Evolutionary conservation across 1,140 invertebrate species (phyloP).

Genomic region (Prorops nasuta): DNA sequence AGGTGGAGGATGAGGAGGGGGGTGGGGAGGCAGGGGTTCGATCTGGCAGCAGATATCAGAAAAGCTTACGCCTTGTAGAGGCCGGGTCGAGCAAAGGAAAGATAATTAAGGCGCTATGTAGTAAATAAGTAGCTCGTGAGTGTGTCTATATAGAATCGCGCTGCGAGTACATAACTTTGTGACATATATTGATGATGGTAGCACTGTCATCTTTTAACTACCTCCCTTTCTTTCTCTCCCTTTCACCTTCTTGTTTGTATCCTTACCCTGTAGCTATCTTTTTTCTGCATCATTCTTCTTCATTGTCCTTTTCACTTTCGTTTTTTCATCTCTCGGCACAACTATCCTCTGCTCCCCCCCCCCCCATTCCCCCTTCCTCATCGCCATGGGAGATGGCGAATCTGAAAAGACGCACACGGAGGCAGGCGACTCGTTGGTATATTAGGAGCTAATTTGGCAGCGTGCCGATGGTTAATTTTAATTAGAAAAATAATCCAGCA

Average conservation of each 20-base stretch:
- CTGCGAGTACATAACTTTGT: conserved; percentile 38
- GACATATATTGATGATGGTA: conserved; percentile 56
- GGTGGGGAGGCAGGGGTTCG: no score
- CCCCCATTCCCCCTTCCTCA: not conserved
- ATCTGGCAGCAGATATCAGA: conserved; percentile 29
- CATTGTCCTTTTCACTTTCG: not conserved
- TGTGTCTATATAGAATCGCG: conserved; percentile 13
- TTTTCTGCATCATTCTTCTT: not conserved
- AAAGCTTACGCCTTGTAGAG: conserved; percentile 13
- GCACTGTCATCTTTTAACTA: conserved; percentile 50
- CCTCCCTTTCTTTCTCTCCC: conserved; percentile 7
- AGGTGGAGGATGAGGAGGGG: no score
- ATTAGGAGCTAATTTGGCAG: conserved; percentile 54
- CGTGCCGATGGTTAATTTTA: conserved; percentile 52
- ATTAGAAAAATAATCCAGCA: conserved; percentile 48
- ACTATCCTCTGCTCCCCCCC: not conserved
- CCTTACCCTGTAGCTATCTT: not conserved
- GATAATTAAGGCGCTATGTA: conserved; percentile 51
- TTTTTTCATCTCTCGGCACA: not conserved
- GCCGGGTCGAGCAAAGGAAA: conserved; percentile 25
- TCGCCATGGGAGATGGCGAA: not conserved
- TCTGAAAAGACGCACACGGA: conserved; percentile 16
- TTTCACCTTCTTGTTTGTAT: not conserved
- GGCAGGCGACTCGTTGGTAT: conserved; percentile 31
- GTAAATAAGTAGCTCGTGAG: conserved; percentile 24